Base-by-base conservation (phyloP, 2,797 vertebrate genomes). In the Bucorvus abyssinicus region DNA sequence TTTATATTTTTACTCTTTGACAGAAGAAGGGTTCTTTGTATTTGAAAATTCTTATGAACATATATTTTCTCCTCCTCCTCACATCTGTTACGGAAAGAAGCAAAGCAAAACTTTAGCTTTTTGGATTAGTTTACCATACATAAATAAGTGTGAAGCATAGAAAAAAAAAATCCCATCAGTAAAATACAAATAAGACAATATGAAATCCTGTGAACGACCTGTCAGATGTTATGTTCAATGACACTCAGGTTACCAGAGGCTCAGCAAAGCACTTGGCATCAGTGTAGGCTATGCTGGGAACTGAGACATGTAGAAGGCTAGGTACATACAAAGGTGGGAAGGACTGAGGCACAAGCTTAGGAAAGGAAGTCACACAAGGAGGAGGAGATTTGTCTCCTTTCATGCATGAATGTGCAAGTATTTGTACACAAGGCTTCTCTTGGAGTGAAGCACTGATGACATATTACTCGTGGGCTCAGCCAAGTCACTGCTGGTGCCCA, bases 241-340 rank as follows among this genome's bases (percentile, higher is more conserved):
- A n/a, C 38, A 49, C 12, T 24, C n/a, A n/a, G 9, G 14, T 42
- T 93, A 45, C 36, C 30, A 60, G 24, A 67, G 30, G 18, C 44
- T 81, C 59, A 79, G 36, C 12, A 61, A 76, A 87, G 15, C 8
- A 12, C 1, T 3, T 69, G 15, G 27, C 13, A 30, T 81, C 29
- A 56, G 22, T 20, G 32, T 81, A 40, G 9, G 5, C 3, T 52
- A 40, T 44, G 53, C n/a, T 63, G 75, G 26, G 23, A 81, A 64
- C 0, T 19, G 24, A 32, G 29, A 34, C 75, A 42, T 93, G 17
- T 40, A 36, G 26, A 74, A 86, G 15, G 3, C 3, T 14, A 22
- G 1, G 0, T 36, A 3, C 3, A 0, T n/a, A 7, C 30, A 29
- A 36, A 57, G 6, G 8, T 40, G 17, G 10, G 42, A 76, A 56